Evolutionary conservation across 2,113 vertebrate genomes (phyloP), one percentile per base, ranked within the genome.

Genomic region (Salvelinus fontinalis): DNA sequence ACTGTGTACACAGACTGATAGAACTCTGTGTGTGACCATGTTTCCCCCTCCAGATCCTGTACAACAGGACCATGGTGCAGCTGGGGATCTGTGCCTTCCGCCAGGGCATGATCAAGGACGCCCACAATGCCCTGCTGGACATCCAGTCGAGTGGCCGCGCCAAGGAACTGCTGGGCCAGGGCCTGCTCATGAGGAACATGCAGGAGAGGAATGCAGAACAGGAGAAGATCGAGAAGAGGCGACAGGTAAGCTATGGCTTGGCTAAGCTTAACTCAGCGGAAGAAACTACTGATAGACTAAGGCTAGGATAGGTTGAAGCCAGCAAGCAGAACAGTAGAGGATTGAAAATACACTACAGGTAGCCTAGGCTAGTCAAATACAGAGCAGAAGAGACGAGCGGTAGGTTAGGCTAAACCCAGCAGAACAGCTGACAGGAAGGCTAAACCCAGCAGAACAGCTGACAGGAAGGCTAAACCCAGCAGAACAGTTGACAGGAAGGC

Each of bases 41-140:
- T n/a, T 54, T 34, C 16, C 20, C 2, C n/a, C 54, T 2, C 22
- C 73, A 97, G 96, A 97, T 97, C 85, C 92, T 97, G 18, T 97
- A 97, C 85, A 97, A 97, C 88, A 94, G 96, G 78, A 97, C 96
- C 57, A 97, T 97, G 96, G 96, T 97, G 70, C 96, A 97, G 78
- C 91, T 97, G 69, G 96, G 96, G 67, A 97, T 97, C 86, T 97
- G 96, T n/a, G 96, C 96, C 1, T 97, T 97, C 78, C 94, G 96
- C 7, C 96, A 96, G 86, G 96, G 96, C 72, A 95, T 97, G 93
- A 97, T 96, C 78, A 97, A 97, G 82, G 96, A 97, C 0, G 96
- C 96, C 4, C 96, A 97, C 89, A 97, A 97, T 0, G 96, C 96
- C 3, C 87, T 97, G 67, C 78, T 97, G 81, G 96, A 97, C 87